phyloP scores from a whole-genome alignment of 2,797 vertebrate species.

The Pangasius djambal region DNA sequence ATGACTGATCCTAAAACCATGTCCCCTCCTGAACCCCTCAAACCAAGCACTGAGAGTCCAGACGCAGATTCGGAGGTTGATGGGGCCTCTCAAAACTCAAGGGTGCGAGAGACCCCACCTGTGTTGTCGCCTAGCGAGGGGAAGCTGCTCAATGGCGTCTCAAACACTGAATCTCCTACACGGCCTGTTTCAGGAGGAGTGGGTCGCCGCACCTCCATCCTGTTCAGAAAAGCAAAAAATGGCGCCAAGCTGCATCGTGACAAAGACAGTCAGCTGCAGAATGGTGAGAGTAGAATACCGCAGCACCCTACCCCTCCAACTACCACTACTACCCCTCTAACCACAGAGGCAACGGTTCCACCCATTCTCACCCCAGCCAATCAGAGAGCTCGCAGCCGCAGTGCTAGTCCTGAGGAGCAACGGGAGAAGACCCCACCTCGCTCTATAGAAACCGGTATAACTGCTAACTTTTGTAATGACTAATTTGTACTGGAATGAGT shows the following conservation, averaged over 20 bases:
- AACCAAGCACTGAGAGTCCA: slow-evolving; percentile 75
- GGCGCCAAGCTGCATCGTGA: slow-evolving; percentile 83
- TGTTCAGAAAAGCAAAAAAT: slow-evolving; percentile 87
- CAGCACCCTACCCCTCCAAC: slow-evolving; percentile 46
- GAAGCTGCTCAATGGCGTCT: slow-evolving; percentile 75
- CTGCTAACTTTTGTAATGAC: slow-evolving; percentile 13
- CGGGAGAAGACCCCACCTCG: slow-evolving; percentile 76
- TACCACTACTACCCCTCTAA: slow-evolving; percentile 66
- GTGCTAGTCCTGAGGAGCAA: slow-evolving; percentile 73
- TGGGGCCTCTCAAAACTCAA: slow-evolving; percentile 66
- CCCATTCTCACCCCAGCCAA: slow-evolving; percentile 66
- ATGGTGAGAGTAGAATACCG: slow-evolving; percentile 64
- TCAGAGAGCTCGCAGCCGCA: slow-evolving; percentile 70
- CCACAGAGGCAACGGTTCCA: slow-evolving; percentile 54
- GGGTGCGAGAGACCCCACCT: slow-evolving; percentile 61
- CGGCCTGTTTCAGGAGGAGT: slow-evolving; percentile 73
- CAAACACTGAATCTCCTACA: slow-evolving; percentile 63
- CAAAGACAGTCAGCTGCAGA: slow-evolving; percentile 79
- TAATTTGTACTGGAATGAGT: neutral
- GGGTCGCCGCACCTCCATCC: slow-evolving; percentile 81
- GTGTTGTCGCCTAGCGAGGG: slow-evolving; percentile 65
- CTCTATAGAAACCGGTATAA: slow-evolving; percentile 78
- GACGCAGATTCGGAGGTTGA: slow-evolving; percentile 66
- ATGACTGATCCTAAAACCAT: slow-evolving; percentile 81
- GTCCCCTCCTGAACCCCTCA: slow-evolving; percentile 79